phyloP scores from a whole-genome alignment of 2,888 invertebrate species.

The Lochmaea capreae region DNA sequence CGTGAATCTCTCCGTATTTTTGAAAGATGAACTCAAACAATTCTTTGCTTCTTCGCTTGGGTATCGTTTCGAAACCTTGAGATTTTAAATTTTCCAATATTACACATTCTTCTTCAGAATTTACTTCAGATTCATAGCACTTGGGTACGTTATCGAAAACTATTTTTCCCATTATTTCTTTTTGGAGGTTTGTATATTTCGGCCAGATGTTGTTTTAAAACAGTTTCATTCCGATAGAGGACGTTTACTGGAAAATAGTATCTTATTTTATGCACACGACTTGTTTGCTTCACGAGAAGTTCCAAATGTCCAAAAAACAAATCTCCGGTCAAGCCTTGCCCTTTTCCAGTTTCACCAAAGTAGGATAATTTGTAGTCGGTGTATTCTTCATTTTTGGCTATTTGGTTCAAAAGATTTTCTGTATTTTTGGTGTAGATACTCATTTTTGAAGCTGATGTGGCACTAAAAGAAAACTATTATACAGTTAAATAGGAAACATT shows the following conservation, averaged over 20 bases:
- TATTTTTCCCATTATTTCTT: background rate
- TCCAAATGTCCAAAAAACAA: conserved; percentile 27
- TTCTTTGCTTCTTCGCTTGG: conserved; percentile 42
- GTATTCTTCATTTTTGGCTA: background rate
- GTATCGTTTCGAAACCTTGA: conserved; percentile 33
- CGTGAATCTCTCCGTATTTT: conserved; percentile 51
- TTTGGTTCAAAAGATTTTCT: background rate
- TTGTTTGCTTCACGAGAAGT: conserved; percentile 38
- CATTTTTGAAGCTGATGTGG: background rate
- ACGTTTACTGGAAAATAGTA: conserved; percentile 24
- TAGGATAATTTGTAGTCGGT: background rate
- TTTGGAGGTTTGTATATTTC: conserved; percentile 32
- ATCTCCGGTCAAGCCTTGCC: conserved; percentile 42
- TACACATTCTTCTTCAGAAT: conserved; percentile 37
- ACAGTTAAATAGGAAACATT: too few relatives aligned
- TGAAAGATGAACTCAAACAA: conserved; percentile 46
- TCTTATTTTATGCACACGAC: conserved; percentile 17
- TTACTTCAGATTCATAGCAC: conserved; percentile 22
- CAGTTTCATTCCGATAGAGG: conserved; percentile 39
- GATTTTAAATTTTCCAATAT: conserved; percentile 45
- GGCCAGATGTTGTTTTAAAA: conserved; percentile 40
- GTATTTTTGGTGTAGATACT: background rate
- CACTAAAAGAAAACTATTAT: background rate
- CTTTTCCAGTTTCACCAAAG: conserved; percentile 24
- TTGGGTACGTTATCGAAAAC: conserved; percentile 33